A percentile compares a stretch with the other conserved stretches of the same genome.
Evolutionary conservation across 1,140 invertebrate species (phyloP).

Genomic region (Heliothis subflexa): DNA sequence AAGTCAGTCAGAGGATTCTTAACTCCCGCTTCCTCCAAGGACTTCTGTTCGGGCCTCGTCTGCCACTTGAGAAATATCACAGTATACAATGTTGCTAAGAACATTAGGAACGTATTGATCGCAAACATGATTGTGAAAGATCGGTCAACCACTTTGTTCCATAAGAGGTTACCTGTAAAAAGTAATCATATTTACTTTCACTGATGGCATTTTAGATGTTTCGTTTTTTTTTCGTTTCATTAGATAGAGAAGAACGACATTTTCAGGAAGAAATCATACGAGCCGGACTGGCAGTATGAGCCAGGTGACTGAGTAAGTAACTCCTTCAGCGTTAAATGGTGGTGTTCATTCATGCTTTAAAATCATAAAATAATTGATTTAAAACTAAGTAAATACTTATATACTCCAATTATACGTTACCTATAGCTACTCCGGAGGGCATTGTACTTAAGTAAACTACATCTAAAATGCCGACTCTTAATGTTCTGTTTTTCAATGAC

Average conservation of each 20-base stretch:
- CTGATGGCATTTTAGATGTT: neutral
- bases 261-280: too few relatives aligned
- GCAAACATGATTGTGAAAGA: slow-evolving; percentile 91
- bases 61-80: slow-evolving; percentile 88
- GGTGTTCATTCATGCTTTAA: neutral
- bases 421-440: slow-evolving; percentile 90
- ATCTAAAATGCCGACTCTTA: slow-evolving; percentile 91
- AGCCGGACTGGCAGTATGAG: too few relatives aligned
- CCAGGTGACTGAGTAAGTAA: too few relatives aligned
- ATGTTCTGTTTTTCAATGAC: slow-evolving; percentile 87
- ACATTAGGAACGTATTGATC: slow-evolving; percentile 88
- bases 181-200: slow-evolving; percentile 8
- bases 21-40: slow-evolving; percentile 85
- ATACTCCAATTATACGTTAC: slow-evolving; percentile 69
- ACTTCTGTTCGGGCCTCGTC: slow-evolving; percentile 88
- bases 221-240: neutral
- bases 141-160: slow-evolving; percentile 79
- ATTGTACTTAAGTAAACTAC: slow-evolving; percentile 91
- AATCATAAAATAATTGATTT: neutral
- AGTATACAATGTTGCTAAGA: slow-evolving; percentile 88
- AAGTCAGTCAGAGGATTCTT: slow-evolving; percentile 89
- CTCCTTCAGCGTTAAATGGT: too few relatives aligned
- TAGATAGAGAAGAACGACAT: neutral
- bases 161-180: slow-evolving; percentile 74
- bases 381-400: neutral